Evolutionary conservation across 2,113 vertebrate species (phyloP), one percentile per base, ranked within the genome.

Genomic region (Pipa parva): DNA sequence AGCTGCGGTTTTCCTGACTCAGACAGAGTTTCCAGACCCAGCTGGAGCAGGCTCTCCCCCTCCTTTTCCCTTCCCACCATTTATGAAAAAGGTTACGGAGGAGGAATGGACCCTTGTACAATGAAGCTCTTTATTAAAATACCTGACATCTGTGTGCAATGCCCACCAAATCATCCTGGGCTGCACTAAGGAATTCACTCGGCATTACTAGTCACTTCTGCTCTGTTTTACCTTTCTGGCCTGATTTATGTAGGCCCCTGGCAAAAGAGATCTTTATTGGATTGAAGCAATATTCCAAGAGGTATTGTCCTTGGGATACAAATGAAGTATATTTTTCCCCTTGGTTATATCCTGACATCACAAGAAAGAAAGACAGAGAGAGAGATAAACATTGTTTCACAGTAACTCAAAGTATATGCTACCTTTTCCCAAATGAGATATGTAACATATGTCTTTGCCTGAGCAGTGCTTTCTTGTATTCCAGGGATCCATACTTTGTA

Each of bases 1-100:
- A 94, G 90, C 92, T 95, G 92, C 85, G 93, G 95, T 97, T 97
- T 97, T 96, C 92, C 93, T 94, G 92, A 95, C 92, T 97, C 89
- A 91, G 84, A 88, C 85, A n/a, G 85, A 88, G 89, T 94, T 70
- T 97, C 93, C 92, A 94, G 91, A 89, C 92, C 89, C 94, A 97
- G 94, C 94, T 97, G 95, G 93, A 96, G 58, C 56, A 93, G 88
- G 85, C 85, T 90, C 93, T 91, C 92, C 84, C 80, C 70, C 70
- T 76, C 77, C 76, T 79, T 78, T 82, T 77, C 75, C 74, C 75
- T 7, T 0, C 28, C 49, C 78, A 78, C 80, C 77, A 73, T 79
- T 77, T 71, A 81, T 68, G 22, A 70, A 79, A 81, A 85, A 81
- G 89, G 85, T 78, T 1, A 79, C 74, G 78, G 77, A 84, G 79